Evolutionary conservation across 2,113 vertebrate species (phyloP).

Genomic region (Salvelinus fontinalis): DNA sequence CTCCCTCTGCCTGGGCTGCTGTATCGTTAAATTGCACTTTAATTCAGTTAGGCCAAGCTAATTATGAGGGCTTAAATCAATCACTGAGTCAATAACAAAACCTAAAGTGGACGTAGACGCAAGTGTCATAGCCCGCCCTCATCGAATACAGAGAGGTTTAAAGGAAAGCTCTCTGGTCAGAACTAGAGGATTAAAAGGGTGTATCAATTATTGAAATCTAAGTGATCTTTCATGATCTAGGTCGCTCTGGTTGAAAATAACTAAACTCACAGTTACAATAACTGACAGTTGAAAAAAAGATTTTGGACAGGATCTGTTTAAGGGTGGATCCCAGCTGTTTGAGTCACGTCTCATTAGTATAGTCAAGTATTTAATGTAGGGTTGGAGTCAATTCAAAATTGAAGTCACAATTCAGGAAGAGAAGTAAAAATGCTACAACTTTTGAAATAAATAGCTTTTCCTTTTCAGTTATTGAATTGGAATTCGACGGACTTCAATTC

Average conservation of each 20-base stretch:
- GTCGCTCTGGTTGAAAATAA: not conserved
- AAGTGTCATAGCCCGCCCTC: constrained; percentile 58
- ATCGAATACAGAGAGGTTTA: constrained; percentile 73
- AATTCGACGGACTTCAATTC: too few species aligned
- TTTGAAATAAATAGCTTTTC: too few species aligned
- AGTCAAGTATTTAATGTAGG: too few species aligned
- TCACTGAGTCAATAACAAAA: constrained; percentile 78
- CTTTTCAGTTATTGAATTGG: too few species aligned
- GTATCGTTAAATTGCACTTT: constrained; percentile 82
- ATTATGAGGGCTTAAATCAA: constrained; percentile 83
- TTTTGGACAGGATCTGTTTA: too few species aligned
- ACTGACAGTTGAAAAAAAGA: not conserved
- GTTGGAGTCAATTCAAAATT: too few species aligned
- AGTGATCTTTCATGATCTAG: constrained; percentile 36
- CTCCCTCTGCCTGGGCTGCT: constrained; percentile 68
- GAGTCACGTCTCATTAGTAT: too few species aligned
- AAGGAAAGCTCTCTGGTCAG: constrained; percentile 45
- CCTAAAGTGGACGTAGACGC: constrained; percentile 61
- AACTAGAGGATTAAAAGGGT: constrained; percentile 66
- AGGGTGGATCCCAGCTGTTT: too few species aligned
- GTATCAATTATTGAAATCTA: constrained; percentile 66
- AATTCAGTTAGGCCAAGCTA: constrained; percentile 80
- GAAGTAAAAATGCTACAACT: too few species aligned
- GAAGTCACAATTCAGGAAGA: too few species aligned
- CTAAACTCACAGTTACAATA: not conserved